Evolutionary conservation across 2,113 vertebrate genomes (phyloP).

Genomic region (Tragelaphus buxtoni): DNA sequence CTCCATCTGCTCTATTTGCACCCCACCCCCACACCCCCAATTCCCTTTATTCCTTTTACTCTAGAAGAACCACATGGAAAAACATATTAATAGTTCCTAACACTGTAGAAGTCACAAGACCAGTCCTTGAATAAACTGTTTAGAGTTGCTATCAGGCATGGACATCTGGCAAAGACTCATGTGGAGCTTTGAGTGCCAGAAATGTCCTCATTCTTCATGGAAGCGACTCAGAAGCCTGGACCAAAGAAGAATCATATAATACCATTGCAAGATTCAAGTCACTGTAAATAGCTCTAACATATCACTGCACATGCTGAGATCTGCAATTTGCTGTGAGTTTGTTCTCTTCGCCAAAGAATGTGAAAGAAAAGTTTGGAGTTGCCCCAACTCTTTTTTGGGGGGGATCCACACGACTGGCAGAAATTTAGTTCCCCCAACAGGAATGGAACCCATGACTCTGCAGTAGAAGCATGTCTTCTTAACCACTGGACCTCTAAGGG

Average conservation of each 20-base stretch:
- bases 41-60: background rate
- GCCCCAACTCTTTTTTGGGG: background rate
- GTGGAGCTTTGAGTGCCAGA: background rate
- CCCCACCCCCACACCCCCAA: rapidly evolving
- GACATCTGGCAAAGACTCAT: background rate
- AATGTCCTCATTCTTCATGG: background rate
- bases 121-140: background rate
- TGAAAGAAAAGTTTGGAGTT: background rate
- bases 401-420: rapidly evolving
- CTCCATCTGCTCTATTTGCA: background rate
- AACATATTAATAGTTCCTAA: background rate
- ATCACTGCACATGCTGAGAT: background rate
- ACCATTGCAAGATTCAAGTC: background rate
- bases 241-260: background rate
- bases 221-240: background rate
- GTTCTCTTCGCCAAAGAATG: background rate
- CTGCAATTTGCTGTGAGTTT: background rate
- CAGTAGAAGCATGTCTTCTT: background rate
- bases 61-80: background rate
- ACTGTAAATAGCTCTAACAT: background rate
- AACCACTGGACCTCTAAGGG: background rate
- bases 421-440: background rate
- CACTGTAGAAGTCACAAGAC: background rate
- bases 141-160: background rate
- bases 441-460: background rate